Conservation (phyloP, 2,797 vertebrate genomes). For the Sebastes vulpes region DNA sequence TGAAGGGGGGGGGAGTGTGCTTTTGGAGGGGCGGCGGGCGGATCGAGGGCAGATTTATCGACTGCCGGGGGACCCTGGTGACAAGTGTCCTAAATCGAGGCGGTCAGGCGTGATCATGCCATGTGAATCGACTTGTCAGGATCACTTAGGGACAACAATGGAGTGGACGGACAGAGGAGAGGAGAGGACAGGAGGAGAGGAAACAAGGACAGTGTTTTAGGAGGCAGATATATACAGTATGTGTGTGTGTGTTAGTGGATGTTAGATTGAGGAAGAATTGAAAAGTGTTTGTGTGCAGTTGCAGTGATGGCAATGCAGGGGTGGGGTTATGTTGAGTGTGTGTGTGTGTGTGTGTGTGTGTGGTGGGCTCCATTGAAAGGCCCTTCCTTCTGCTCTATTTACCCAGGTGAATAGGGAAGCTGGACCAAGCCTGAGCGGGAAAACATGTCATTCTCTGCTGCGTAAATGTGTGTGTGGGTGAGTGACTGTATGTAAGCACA, state of each 20-base stretch:
- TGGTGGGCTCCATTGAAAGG: conserved; percentile 91
- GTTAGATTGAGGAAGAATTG: conserved; percentile 15
- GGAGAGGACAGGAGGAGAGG: conserved; percentile 3
- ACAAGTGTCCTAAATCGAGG: conserved; percentile 69
- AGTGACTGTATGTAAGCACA: conserved; percentile 54
- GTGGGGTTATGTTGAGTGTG: conserved; percentile 1
- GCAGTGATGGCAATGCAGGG: conserved; percentile 23
- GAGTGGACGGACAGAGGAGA: conserved; percentile 25
- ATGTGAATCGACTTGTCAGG: conserved; percentile 86
- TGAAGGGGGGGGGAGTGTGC: conserved; percentile 15
- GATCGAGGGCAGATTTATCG: conserved; percentile 53
- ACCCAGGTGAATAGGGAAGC: conserved; percentile 93
- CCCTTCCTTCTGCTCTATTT: conserved; percentile 99
- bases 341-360: conserved; percentile 61
- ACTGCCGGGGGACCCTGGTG: conserved; percentile 52
- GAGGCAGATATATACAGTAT: conserved; percentile 19
- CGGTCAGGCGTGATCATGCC: conserved; percentile 75
- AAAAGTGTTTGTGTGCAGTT: conserved; percentile 55
- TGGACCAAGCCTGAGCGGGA: conserved; percentile 80
- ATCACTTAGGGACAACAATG: conserved; percentile 89
- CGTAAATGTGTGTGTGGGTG: conserved; percentile 30
- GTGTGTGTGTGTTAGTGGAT: conserved; percentile 27
- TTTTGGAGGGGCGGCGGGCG: conserved; percentile 10
- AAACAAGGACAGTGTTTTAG: conserved; percentile 7
- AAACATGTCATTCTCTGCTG: conserved; percentile 68